These are phyloP conservation scores for Suncus etruscus DNA, from an alignment of 2,113 vertebrate genomes.

Conservation along the genomic window DNA sequence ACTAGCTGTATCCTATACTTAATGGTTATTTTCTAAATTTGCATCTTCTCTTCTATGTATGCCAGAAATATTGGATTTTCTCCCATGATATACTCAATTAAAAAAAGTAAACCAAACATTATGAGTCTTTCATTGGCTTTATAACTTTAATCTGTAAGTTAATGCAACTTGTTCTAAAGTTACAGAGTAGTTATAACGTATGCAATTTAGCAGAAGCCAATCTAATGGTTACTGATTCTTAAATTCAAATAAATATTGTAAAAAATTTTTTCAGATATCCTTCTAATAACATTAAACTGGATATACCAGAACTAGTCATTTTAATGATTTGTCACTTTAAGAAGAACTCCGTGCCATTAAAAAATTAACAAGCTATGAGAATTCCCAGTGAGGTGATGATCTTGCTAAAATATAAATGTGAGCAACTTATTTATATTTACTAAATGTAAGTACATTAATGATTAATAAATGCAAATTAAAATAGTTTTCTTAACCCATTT, in stretches of 20 bases:
- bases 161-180: slow-evolving; percentile 52
- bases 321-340: slow-evolving; percentile 59
- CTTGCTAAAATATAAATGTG: slow-evolving; percentile 12
- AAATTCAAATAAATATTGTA: slow-evolving; percentile 66
- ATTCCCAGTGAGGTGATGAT: slow-evolving; percentile 41
- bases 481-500: neutral
- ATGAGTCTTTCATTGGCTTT: slow-evolving; percentile 11
- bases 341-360: slow-evolving; percentile 7
- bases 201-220: slow-evolving; percentile 57
- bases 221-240: slow-evolving; percentile 55
- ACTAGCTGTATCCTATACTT: neutral
- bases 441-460: neutral
- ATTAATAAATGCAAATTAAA: neutral
- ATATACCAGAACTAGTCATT: slow-evolving; percentile 37
- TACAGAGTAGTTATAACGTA: slow-evolving; percentile 44
- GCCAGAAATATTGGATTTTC: neutral
- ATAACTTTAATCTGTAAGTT: slow-evolving; percentile 53
- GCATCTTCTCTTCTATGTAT: neutral
- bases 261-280: slow-evolving; percentile 63
- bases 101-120: slow-evolving; percentile 9
- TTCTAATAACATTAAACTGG: slow-evolving; percentile 56
- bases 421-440: neutral
- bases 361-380: slow-evolving; percentile 45
- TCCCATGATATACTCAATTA: neutral
- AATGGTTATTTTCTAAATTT: neutral